A percentile compares a stretch with the other conserved stretches of the same genome.
These are phyloP conservation scores for Drosophila setosimentum DNA, from an alignment of 2,888 invertebrate genomes.

Conservation along the genomic window DNA sequence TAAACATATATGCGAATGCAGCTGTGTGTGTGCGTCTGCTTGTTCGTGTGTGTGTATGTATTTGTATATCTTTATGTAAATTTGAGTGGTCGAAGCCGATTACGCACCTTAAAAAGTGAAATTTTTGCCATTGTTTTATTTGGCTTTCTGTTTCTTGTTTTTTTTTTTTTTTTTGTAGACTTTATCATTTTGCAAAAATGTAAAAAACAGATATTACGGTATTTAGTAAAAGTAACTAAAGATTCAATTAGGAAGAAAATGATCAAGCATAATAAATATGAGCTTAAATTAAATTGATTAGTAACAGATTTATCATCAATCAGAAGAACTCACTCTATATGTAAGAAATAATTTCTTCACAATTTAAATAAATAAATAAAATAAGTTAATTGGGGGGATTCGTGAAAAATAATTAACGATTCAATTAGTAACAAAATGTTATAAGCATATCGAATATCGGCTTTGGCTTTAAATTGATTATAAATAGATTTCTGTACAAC, in stretches of 20 bases:
- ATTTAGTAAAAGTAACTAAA: background rate
- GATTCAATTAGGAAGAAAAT: background rate
- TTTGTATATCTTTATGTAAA: constrained; percentile 47
- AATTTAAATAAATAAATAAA: background rate
- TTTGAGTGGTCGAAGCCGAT: constrained; percentile 60
- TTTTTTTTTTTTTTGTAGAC: constrained; percentile 1
- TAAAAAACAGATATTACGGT: constrained; percentile 7
- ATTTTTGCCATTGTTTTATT: constrained; percentile 65
- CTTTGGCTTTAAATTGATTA: background rate
- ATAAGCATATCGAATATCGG: background rate
- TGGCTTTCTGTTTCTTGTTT: constrained; percentile 45
- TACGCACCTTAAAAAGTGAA: constrained; percentile 82
- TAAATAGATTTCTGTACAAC: background rate
- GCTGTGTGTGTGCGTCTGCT: background rate
- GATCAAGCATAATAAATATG: background rate
- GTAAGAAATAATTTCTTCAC: background rate
- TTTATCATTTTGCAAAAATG: constrained; percentile 25
- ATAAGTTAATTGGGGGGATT: background rate
- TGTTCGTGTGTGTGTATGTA: background rate
- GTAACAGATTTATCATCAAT: background rate
- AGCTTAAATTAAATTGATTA: background rate
- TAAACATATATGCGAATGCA: background rate
- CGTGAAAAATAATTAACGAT: no score
- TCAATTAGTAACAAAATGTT: background rate
- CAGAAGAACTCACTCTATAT: background rate